Conservation (phyloP, 2,888 invertebrate genomes). For the Creontiades dilutus region DNA sequence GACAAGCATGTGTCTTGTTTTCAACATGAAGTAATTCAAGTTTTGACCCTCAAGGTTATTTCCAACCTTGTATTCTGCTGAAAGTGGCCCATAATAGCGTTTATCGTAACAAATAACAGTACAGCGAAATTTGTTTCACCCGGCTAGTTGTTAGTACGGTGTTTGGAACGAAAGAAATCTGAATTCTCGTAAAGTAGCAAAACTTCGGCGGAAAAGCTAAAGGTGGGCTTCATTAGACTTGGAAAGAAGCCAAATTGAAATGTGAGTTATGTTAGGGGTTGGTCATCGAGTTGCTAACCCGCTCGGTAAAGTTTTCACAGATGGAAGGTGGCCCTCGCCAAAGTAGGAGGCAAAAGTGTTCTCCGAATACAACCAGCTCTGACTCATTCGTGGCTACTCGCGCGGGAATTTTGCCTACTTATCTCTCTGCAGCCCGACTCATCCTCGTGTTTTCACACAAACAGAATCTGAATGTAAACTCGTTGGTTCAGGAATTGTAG, state of each 20-base stretch:
- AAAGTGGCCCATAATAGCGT: too few relatives aligned
- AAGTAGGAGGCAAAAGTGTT: not conserved
- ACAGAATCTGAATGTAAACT: not conserved
- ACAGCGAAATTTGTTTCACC: not conserved
- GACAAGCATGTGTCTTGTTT: too few relatives aligned
- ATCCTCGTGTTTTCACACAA: not conserved
- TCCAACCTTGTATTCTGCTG: too few relatives aligned
- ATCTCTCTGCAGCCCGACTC: not conserved
- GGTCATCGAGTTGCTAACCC: not conserved
- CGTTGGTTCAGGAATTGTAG: not conserved
- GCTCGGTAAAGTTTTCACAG: not conserved
- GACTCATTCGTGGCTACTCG: not conserved
- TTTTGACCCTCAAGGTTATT: too few relatives aligned
- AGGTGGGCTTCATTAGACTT: constrained; percentile 18
- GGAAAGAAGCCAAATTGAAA: not conserved
- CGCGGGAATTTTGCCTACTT: not conserved
- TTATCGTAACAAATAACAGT: too few relatives aligned
- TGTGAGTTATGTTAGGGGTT: not conserved
- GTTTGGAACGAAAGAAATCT: not conserved
- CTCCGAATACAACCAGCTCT: not conserved
- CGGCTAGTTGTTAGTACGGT: not conserved
- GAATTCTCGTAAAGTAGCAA: not conserved
- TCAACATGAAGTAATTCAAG: too few relatives aligned
- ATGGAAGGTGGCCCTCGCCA: not conserved
- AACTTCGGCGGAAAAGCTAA: not conserved